phyloP scores from a whole-genome alignment of 2,888 invertebrate species.

The Flexamia atlantica region DNA sequence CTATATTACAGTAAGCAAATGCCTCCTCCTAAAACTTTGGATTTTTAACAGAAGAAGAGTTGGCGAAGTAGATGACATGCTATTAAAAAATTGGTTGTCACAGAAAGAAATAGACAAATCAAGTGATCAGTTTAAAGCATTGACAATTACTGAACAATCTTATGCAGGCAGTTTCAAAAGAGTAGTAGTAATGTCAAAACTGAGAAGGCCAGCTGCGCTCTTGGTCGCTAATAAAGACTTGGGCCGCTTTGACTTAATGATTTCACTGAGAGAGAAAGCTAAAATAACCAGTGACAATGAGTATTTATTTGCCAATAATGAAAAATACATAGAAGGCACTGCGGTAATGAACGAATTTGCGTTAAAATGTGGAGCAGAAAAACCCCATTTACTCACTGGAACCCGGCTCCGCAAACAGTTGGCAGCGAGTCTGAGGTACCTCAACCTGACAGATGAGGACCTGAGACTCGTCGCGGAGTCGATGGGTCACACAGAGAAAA shows the following conservation, averaged over 20 bases:
- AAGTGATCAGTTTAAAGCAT: neutral
- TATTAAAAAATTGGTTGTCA: neutral
- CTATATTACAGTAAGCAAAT: neutral
- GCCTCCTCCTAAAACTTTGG: no score
- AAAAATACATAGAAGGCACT: neutral
- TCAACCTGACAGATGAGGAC: neutral
- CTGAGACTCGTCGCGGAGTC: no score
- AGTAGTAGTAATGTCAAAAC: neutral
- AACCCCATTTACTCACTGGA: neutral
- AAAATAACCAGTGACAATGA: neutral
- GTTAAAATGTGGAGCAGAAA: neutral
- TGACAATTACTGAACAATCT: neutral
- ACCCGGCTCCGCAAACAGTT: no score
- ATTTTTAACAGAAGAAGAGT: neutral
- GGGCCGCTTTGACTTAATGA: neutral
- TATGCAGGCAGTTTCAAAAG: neutral
- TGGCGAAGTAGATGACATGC: neutral
- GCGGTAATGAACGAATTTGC: neutral
- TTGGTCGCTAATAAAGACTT: no score
- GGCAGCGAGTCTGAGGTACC: no score
- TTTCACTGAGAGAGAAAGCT: neutral
- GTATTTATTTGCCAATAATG: neutral
- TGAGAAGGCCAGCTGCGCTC: neutral
- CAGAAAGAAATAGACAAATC: neutral
- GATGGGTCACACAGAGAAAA: neutral